Percentiles rank a stretch among this genome's conserved stretches.
These are phyloP conservation scores for Garrulus glandarius DNA, from an alignment of 2,797 vertebrate species.

Conservation along the genomic window DNA sequence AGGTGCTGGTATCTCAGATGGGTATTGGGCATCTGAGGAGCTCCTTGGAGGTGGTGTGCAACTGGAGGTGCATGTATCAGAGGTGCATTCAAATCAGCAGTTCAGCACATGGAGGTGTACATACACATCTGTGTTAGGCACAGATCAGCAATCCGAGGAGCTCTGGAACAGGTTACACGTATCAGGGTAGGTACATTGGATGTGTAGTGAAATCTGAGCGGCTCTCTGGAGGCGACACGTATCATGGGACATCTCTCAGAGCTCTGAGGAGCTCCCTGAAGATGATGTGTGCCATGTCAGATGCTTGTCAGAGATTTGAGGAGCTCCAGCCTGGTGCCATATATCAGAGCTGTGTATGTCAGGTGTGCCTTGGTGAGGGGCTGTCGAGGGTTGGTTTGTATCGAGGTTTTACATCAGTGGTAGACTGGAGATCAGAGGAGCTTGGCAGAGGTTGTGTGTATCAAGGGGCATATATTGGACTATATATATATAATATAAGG, in stretches of 20 bases:
- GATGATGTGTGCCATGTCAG: neutral
- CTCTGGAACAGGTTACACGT: neutral
- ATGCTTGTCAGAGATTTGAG: neutral
- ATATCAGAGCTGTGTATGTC: neutral
- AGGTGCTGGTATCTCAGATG: neutral
- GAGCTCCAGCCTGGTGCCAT: neutral
- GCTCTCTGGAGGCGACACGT: neutral
- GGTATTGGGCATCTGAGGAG: neutral
- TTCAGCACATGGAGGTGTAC: fast-evolving
- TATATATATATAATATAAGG: too few species aligned
- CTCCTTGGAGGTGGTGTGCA: neutral
- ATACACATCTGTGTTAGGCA: fast-evolving
- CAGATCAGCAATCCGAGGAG: neutral
- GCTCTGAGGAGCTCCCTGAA: neutral
- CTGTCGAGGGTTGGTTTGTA: neutral
- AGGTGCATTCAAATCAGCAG: neutral
- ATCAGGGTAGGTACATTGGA: neutral
- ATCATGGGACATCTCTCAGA: neutral
- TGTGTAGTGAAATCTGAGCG: neutral
- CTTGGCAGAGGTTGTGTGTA: neutral
- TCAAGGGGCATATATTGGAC: neutral
- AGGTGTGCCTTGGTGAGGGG: neutral
- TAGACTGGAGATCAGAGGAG: neutral
- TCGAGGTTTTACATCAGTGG: neutral
- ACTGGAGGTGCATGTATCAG: neutral